phyloP scores from a whole-genome alignment of 2,888 invertebrate genomes.

The Drosophila flavopinicola region DNA sequence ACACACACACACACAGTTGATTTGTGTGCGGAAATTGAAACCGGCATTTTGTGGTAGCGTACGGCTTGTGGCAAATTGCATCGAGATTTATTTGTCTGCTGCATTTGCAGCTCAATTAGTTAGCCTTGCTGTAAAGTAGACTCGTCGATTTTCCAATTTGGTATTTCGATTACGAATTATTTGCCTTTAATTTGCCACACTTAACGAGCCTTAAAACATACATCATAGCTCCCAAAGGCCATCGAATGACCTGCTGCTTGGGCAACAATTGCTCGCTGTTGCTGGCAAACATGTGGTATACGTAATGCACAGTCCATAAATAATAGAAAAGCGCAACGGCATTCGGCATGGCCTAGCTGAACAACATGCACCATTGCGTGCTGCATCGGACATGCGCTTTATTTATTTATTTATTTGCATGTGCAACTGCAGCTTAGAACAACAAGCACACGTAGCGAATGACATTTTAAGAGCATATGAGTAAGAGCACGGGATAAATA shows the following conservation, averaged over 20 bases:
- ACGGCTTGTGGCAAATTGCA: slow-evolving; percentile 34
- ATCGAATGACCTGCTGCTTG: not conserved
- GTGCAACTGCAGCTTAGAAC: slow-evolving; percentile 23
- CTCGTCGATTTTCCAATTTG: not conserved
- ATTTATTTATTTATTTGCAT: slow-evolving; percentile 25
- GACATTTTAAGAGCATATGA: slow-evolving; percentile 8
- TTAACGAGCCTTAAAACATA: slow-evolving; percentile 5
- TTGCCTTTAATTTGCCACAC: slow-evolving; percentile 32
- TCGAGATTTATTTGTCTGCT: slow-evolving; percentile 1
- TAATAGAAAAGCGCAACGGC: slow-evolving; percentile 55
- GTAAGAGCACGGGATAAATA: not conserved
- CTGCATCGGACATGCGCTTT: slow-evolving; percentile 15
- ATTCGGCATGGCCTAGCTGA: slow-evolving; percentile 30
- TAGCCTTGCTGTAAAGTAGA: not conserved
- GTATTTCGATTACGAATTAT: slow-evolving; percentile 37
- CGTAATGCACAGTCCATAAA: slow-evolving; percentile 65
- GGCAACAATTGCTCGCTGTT: slow-evolving; percentile 1
- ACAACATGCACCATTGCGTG: slow-evolving; percentile 43
- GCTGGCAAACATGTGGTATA: slow-evolving; percentile 57
- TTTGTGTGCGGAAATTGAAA: slow-evolving; percentile 50
- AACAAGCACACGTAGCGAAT: slow-evolving; percentile 5
- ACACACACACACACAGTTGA: slow-evolving; percentile 19
- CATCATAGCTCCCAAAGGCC: slow-evolving; percentile 12
- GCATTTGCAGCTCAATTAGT: slow-evolving; percentile 8
- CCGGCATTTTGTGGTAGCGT: slow-evolving; percentile 30